phyloP scores from a whole-genome alignment of 2,888 invertebrate genomes.

The Agriopis marginaria region DNA sequence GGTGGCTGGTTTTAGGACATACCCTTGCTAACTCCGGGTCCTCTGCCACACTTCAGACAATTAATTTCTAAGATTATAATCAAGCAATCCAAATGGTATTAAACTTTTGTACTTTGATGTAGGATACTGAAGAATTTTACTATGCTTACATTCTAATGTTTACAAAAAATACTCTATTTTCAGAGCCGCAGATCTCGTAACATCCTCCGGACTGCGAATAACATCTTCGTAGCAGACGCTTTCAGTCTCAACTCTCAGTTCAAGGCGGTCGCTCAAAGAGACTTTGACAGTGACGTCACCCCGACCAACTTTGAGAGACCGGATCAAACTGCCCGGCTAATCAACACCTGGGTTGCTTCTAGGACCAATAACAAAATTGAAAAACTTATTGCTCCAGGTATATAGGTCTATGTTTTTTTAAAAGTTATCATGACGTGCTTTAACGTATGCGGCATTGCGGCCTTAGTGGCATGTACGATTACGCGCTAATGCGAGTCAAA shows the following conservation, averaged over 20 bases:
- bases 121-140: too few relatives aligned
- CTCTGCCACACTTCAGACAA: too few relatives aligned
- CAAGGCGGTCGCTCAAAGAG: slow-evolving; percentile 63
- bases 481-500: too few relatives aligned
- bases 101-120: too few relatives aligned
- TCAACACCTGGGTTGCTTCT: slow-evolving; percentile 91
- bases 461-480: too few relatives aligned
- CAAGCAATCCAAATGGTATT: too few relatives aligned
- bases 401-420: background rate
- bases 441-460: too few relatives aligned
- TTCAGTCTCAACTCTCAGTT: slow-evolving; percentile 67
- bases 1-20: too few relatives aligned
- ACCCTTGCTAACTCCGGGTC: too few relatives aligned
- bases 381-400: slow-evolving; percentile 86
- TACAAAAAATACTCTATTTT: slow-evolving; percentile 26
- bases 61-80: too few relatives aligned
- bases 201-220: slow-evolving; percentile 70
- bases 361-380: slow-evolving; percentile 89
- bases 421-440: too few relatives aligned
- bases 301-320: slow-evolving; percentile 83
- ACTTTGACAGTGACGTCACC: slow-evolving; percentile 86
- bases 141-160: background rate
- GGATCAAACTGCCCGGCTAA: slow-evolving; percentile 77
- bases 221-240: slow-evolving; percentile 66
- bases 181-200: slow-evolving; percentile 71